Percentiles rank a stretch among this genome's conserved stretches.
These are phyloP conservation scores for Monochamus saltuarius DNA, from an alignment of 1,140 invertebrate genomes.

Conservation along the genomic window DNA sequence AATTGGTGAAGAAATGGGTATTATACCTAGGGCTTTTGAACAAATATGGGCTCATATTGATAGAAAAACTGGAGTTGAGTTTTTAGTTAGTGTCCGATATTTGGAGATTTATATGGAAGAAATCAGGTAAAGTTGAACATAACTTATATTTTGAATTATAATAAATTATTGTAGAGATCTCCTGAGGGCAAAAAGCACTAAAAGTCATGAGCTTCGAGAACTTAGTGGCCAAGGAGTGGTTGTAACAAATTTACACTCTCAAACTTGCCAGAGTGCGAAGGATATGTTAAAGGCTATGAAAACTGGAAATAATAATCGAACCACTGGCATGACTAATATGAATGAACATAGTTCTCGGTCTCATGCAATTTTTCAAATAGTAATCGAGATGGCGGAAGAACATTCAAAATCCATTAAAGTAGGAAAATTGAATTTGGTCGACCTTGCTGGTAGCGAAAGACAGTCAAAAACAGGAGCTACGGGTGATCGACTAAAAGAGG, in stretches of 20 bases:
- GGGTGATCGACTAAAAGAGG: conserved; percentile 90
- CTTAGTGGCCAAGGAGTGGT: conserved; percentile 78
- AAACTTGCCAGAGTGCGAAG: conserved; percentile 86
- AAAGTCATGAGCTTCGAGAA: conserved; percentile 72
- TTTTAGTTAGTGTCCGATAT: conserved; percentile 89
- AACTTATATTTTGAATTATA: not conserved
- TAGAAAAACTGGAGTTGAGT: conserved; percentile 83
- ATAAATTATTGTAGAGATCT: conserved; percentile 71
- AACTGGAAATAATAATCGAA: conserved; percentile 85
- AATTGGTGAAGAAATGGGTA: conserved; percentile 69
- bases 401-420: conserved; percentile 63
- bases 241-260: conserved; percentile 88
- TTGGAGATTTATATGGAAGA: conserved; percentile 95
- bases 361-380: conserved; percentile 98
- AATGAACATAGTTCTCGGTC: conserved; percentile 97
- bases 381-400: conserved; percentile 92
- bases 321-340: conserved; percentile 96
- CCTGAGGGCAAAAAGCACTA: conserved; percentile 76
- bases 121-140: conserved; percentile 52
- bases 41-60: conserved; percentile 93
- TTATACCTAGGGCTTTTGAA: conserved; percentile 93
- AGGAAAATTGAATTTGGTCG: conserved; percentile 74
- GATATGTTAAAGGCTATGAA: conserved; percentile 91
- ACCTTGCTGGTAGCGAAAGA: conserved; percentile 82
- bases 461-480: conserved; percentile 89